phyloP scores from a whole-genome alignment of 1,140 invertebrate genomes.

The Helicoverpa zea region DNA sequence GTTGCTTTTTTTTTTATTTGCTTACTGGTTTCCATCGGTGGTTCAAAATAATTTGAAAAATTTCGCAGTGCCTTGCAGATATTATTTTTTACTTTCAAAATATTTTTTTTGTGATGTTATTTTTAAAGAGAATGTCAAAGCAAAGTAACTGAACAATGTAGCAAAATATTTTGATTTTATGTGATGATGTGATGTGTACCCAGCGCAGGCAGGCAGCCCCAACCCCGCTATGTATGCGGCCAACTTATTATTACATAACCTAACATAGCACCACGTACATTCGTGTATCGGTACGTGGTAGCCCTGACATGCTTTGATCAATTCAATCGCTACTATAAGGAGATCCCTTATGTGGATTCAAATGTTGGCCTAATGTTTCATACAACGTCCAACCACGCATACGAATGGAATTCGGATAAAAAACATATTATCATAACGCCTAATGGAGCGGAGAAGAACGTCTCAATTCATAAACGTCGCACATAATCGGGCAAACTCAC shows the following conservation, averaged over 20 bases:
- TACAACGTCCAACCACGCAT: constrained; percentile 49
- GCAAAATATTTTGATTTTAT: not conserved
- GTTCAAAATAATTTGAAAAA: too few species aligned
- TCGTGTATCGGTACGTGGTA: constrained; percentile 65
- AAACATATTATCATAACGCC: constrained; percentile 47
- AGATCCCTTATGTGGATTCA: constrained; percentile 64
- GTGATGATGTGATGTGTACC: not conserved
- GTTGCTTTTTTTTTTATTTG: too few species aligned
- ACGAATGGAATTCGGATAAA: constrained; percentile 51
- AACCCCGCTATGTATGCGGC: constrained; percentile 53
- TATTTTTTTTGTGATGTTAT: too few species aligned
- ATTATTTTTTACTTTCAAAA: too few species aligned
- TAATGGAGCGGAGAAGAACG: constrained; percentile 34
- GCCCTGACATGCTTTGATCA: constrained; percentile 76
- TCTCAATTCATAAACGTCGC: constrained; percentile 50
- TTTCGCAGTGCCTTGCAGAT: too few species aligned
- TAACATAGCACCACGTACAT: constrained; percentile 65
- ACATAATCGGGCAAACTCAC: constrained; percentile 26
- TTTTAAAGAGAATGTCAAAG: too few species aligned
- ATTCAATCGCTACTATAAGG: constrained; percentile 60
- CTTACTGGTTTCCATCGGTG: too few species aligned
- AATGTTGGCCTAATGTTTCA: constrained; percentile 56
- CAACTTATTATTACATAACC: constrained; percentile 69
- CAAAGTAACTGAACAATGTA: not conserved
- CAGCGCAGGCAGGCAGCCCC: constrained; percentile 16